A percentile compares a stretch with the other conserved stretches of the same genome.
phyloP scores from a whole-genome alignment of 2,797 vertebrate genomes.

The Intellagama lesueurii region DNA sequence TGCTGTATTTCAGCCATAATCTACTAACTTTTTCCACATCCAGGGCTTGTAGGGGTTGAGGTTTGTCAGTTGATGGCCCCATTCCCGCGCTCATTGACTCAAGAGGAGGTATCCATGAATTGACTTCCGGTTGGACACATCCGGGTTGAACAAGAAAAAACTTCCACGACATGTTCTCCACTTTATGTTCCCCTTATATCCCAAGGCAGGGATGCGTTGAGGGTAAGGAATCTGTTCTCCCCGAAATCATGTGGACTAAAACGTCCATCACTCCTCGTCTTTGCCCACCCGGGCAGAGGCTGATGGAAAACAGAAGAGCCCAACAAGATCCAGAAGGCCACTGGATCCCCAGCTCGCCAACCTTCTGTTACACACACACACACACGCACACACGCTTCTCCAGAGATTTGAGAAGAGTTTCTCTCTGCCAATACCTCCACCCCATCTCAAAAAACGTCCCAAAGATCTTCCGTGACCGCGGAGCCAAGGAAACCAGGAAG shows the following conservation, averaged over 20 bases:
- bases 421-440: too few relatives aligned
- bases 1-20: background rate
- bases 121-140: background rate
- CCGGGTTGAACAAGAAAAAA: background rate
- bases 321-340: background rate
- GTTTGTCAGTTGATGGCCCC: background rate
- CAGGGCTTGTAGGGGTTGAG: background rate
- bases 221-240: background rate
- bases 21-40: background rate
- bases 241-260: background rate
- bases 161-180: background rate
- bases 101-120: background rate
- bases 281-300: too few relatives aligned
- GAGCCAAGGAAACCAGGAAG: background rate
- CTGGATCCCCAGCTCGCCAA: background rate
- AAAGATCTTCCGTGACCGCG: background rate
- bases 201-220: too few relatives aligned
- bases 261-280: background rate
- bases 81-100: too few relatives aligned
- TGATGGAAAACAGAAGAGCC: background rate
- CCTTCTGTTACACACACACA: background rate
- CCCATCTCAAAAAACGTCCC: background rate
- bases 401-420: background rate
- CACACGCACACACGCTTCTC: background rate
- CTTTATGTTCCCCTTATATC: too few relatives aligned